phyloP scores from a whole-genome alignment of 2,797 vertebrate species.

The Eulemur mongoz region DNA sequence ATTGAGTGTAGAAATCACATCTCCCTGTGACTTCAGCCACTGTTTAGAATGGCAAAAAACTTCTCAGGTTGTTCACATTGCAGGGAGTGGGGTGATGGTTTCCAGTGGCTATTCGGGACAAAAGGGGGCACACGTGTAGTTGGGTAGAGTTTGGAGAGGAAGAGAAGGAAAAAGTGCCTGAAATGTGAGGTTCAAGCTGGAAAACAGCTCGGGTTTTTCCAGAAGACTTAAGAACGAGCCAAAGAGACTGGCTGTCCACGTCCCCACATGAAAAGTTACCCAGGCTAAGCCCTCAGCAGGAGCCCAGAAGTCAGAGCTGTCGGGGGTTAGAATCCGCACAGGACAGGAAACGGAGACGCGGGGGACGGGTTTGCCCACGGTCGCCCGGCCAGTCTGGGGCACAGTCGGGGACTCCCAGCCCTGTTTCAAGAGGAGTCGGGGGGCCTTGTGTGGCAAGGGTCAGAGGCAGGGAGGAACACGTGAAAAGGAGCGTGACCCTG shows the following conservation, averaged over 20 bases:
- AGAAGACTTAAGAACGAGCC: not conserved
- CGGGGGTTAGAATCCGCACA: not conserved
- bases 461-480: not conserved
- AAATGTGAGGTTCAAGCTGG: not conserved
- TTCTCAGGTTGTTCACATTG: constrained; percentile 60
- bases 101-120: constrained; percentile 75
- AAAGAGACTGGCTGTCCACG: not conserved
- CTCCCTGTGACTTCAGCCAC: constrained; percentile 64
- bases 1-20: rapidly evolving
- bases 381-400: rapidly evolving
- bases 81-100: constrained; percentile 57
- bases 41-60: constrained; percentile 73
- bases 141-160: too few relatives aligned
- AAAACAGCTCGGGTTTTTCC: not conserved
- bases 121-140: not conserved
- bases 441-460: not conserved
- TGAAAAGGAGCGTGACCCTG: not conserved
- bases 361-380: not conserved
- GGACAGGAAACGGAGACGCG: not conserved
- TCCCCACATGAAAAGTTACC: not conserved
- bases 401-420: not conserved
- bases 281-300: not conserved
- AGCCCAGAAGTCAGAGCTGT: not conserved
- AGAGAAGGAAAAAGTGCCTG: not conserved
- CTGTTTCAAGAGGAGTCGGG: not conserved